These are phyloP conservation scores for Branchinecta lynchi DNA, from an alignment of 1,140 invertebrate genomes.

Conservation along the genomic window DNA sequence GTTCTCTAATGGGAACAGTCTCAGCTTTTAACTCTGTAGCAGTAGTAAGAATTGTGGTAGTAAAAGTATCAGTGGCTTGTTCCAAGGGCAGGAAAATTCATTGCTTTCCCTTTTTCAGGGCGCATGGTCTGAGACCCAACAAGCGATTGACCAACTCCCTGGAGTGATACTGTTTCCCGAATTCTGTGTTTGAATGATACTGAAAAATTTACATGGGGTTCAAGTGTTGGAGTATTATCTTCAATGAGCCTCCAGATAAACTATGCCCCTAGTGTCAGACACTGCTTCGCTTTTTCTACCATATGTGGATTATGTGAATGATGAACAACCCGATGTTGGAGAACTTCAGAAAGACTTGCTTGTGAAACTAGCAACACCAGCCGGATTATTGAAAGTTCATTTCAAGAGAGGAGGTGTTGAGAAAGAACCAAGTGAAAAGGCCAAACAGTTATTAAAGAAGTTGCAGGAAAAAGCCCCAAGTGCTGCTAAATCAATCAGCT, in stretches of 20 bases:
- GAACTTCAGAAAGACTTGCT: neutral
- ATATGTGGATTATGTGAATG: neutral
- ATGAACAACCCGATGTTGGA: neutral
- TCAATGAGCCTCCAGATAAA: constrained; percentile 10
- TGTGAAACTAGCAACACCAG: neutral
- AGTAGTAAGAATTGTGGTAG: no score
- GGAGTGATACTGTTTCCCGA: no score
- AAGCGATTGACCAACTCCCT: no score
- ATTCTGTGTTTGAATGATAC: neutral
- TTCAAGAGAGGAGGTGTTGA: neutral
- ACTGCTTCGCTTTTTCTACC: constrained; percentile 3
- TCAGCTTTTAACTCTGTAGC: no score
- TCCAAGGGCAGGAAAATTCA: no score
- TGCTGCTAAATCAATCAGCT: neutral
- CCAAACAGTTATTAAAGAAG: neutral
- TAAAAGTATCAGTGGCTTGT: no score
- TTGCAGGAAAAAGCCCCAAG: neutral
- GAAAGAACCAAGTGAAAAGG: neutral
- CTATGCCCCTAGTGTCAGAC: constrained; percentile 10
- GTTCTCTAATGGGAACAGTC: no score
- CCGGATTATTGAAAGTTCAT: neutral
- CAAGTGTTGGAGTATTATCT: neutral
- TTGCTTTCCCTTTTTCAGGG: no score
- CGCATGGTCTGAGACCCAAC: no score
- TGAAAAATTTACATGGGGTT: constrained; percentile 9